Conservation (phyloP, 2,888 invertebrate genomes). For the Exocentrus adspersus region DNA sequence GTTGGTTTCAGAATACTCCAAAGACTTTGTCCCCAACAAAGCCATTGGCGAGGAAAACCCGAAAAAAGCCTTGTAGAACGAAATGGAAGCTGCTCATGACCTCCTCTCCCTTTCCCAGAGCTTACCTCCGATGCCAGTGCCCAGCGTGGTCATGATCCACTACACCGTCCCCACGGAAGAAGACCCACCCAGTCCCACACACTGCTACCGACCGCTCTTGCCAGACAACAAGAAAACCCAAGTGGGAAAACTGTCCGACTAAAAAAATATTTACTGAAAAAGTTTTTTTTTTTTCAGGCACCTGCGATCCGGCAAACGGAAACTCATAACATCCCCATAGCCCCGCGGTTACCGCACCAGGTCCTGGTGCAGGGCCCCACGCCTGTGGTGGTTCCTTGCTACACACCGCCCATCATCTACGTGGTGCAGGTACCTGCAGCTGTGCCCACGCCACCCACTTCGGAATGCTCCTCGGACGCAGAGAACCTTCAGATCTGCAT, state of each 20-base stretch:
- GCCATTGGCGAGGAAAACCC: conserved; percentile 39
- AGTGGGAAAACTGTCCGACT: conserved; percentile 11
- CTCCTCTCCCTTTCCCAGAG: conserved; percentile 80
- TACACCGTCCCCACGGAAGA: conserved; percentile 65
- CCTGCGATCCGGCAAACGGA: conserved; percentile 28
- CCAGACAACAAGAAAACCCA: conserved; percentile 43
- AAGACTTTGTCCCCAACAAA: conserved; percentile 54
- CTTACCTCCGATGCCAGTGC: conserved; percentile 78
- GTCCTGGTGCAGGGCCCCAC: conserved; percentile 34
- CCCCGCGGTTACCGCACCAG: conserved; percentile 21
- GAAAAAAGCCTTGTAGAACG: conserved; percentile 65
- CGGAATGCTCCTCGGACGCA: conserved; percentile 78
- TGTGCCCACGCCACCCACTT: conserved; percentile 74
- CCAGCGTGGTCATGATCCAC: conserved; percentile 73
- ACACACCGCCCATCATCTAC: conserved; percentile 58
- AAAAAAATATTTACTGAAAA: no score
- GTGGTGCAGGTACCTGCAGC: conserved; percentile 62
- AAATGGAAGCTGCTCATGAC: conserved; percentile 90
- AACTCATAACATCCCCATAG: no score
- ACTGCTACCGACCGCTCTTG: conserved; percentile 55
- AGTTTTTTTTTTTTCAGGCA: not conserved
- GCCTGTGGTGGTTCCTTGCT: conserved; percentile 49
- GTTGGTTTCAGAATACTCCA: conserved; percentile 54
- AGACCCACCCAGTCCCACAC: conserved; percentile 52
- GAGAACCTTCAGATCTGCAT: conserved; percentile 66